phyloP scores from a whole-genome alignment of 2,888 invertebrate species.

The Ferdinandea cuprea region DNA sequence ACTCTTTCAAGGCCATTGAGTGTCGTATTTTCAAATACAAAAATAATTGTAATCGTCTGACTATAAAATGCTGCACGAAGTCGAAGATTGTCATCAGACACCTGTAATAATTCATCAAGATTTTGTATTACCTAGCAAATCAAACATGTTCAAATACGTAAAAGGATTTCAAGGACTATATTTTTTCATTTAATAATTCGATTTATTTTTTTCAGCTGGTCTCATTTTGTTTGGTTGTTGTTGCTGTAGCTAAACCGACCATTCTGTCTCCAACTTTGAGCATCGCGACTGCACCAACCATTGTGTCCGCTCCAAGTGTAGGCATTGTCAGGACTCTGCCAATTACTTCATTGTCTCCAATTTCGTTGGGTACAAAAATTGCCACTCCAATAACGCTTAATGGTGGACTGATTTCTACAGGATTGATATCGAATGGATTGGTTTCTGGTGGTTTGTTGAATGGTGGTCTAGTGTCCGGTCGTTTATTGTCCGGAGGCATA shows the following conservation, averaged over 20 bases:
- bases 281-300: conserved; percentile 38
- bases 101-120: conserved; percentile 26
- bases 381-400: conserved; percentile 19
- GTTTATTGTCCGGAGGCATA: conserved; percentile 20
- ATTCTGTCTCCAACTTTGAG: conserved; percentile 39
- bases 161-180: background rate
- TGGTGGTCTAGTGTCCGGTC: conserved; percentile 8
- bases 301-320: conserved; percentile 27
- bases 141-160: conserved; percentile 65
- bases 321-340: conserved; percentile 29
- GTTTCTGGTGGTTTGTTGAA: conserved; percentile 1
- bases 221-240: conserved; percentile 49
- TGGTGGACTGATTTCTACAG: conserved; percentile 20
- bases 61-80: conserved; percentile 15
- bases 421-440: conserved; percentile 12
- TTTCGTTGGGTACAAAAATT: conserved; percentile 12
- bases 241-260: conserved; percentile 49
- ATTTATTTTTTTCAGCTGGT: conserved; percentile 40
- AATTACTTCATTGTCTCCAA: conserved; percentile 11
- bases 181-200: background rate
- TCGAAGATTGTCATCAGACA: conserved; percentile 38
- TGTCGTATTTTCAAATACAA: too few relatives aligned
- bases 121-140: conserved; percentile 2
- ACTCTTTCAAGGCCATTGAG: conserved; percentile 21
- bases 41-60: too few relatives aligned